A percentile compares a stretch with the other conserved stretches of the same genome.
phyloP scores from a whole-genome alignment of 2,113 vertebrate species.

The Hippocampus mohnikei region DNA sequence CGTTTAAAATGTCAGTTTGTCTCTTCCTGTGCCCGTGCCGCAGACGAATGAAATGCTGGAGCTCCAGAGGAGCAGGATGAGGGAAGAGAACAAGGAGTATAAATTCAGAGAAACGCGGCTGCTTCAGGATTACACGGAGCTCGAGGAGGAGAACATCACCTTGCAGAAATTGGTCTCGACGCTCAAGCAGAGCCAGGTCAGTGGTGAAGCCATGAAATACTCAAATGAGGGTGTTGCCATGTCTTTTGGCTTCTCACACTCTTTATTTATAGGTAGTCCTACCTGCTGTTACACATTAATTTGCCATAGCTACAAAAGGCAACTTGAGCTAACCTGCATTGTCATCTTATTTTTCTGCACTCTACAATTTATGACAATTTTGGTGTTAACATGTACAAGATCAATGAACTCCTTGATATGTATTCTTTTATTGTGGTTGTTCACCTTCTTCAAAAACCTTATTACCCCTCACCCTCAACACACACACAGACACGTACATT shows the following conservation, averaged over 20 bases:
- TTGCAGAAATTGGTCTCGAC: constrained; percentile 95
- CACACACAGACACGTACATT: too few relatives aligned
- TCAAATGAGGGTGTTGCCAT: background rate
- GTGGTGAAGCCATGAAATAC: background rate
- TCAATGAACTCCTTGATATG: background rate
- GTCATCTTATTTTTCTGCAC: background rate
- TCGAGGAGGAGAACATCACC: constrained; percentile 97
- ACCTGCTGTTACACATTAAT: background rate
- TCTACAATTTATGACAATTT: background rate
- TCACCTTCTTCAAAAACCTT: too few relatives aligned
- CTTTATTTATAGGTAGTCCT: background rate
- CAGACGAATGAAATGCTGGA: constrained; percentile 91
- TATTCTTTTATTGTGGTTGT: background rate
- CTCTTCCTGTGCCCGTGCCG: background rate
- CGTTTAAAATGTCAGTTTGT: background rate
- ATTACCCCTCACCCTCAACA: too few relatives aligned
- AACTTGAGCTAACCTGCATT: background rate
- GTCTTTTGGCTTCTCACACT: background rate
- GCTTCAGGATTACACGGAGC: constrained; percentile 94
- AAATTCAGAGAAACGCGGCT: constrained; percentile 92
- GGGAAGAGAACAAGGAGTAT: constrained; percentile 94
- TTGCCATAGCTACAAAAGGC: background rate
- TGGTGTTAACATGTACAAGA: background rate
- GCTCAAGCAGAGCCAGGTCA: constrained; percentile 93
- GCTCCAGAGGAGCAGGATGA: constrained; percentile 88